Conservation (phyloP, 1,140 invertebrate genomes). For the Watersipora subatra region DNA sequence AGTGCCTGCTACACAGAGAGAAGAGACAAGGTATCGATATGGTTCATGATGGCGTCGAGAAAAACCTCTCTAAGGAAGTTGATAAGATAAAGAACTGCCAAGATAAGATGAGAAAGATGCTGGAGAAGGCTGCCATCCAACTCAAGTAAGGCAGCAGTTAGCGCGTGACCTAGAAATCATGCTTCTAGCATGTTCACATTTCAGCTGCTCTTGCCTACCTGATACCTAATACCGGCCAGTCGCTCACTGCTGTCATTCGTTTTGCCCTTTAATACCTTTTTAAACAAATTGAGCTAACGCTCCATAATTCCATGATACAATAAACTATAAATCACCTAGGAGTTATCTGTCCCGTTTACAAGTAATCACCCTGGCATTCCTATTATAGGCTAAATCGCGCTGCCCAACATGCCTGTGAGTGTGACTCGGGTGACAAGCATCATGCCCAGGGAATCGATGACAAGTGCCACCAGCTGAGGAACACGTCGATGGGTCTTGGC, state of each 20-base stretch:
- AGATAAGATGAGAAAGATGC: conserved; percentile 56
- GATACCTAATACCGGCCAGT: too few relatives aligned
- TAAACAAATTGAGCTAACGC: too few relatives aligned
- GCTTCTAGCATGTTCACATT: too few relatives aligned
- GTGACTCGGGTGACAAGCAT: conserved; percentile 69
- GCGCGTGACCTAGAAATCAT: too few relatives aligned
- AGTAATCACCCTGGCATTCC: too few relatives aligned
- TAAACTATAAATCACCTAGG: too few relatives aligned
- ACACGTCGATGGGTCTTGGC: conserved; percentile 65
- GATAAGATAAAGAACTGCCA: conserved; percentile 61
- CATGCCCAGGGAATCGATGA: conserved; percentile 66
- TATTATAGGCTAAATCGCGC: conserved; percentile 13
- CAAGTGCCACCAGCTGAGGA: conserved; percentile 64
- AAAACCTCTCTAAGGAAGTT: conserved; percentile 63
- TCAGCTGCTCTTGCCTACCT: too few relatives aligned
- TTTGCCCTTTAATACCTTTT: too few relatives aligned
- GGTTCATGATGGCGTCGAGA: conserved; percentile 63
- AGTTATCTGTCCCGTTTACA: too few relatives aligned
- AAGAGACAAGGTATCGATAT: conserved; percentile 62
- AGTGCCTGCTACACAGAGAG: conserved; percentile 73
- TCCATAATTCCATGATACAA: too few relatives aligned
- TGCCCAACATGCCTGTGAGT: conserved; percentile 60
- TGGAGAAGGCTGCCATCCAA: conserved; percentile 54
- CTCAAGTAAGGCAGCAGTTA: conserved; percentile 41
- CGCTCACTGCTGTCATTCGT: too few relatives aligned